These are phyloP conservation scores for Pyrocoelia pectoralis DNA, from an alignment of 2,888 invertebrate genomes.

Conservation along the genomic window DNA sequence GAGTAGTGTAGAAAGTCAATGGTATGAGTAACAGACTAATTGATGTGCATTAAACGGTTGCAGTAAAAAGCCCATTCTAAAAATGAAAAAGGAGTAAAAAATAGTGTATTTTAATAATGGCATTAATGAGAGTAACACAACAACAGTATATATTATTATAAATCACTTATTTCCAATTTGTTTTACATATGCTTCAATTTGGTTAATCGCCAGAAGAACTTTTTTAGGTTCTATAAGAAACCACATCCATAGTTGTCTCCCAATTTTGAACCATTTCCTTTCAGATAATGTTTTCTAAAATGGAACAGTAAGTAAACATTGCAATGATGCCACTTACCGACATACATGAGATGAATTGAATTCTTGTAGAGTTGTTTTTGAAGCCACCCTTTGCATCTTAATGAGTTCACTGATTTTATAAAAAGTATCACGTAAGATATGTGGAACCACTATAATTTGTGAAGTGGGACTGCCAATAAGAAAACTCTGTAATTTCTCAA, in stretches of 20 bases:
- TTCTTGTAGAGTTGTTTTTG: slow-evolving; percentile 14
- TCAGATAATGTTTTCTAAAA: slow-evolving; percentile 44
- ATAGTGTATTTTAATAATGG: too few species aligned
- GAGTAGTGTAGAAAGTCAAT: too few species aligned
- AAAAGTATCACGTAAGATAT: slow-evolving; percentile 14
- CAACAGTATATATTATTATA: too few species aligned
- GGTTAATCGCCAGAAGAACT: slow-evolving; percentile 25
- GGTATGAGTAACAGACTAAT: too few species aligned
- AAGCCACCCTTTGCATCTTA: not conserved
- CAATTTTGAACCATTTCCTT: slow-evolving; percentile 46
- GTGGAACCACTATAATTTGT: slow-evolving; percentile 24
- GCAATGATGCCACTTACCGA: not conserved
- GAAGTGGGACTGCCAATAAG: slow-evolving; percentile 31
- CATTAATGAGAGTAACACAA: too few species aligned
- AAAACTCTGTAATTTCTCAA: slow-evolving; percentile 18
- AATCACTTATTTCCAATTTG: not conserved
- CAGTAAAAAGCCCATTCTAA: too few species aligned
- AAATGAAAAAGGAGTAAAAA: too few species aligned
- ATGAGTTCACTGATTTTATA: slow-evolving; percentile 14
- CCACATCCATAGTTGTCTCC: slow-evolving; percentile 44
- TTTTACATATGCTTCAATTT: slow-evolving; percentile 21
- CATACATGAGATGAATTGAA: slow-evolving; percentile 16
- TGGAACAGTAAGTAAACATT: not conserved
- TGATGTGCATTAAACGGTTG: too few species aligned
- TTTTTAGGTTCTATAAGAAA: slow-evolving; percentile 34